Evolutionary conservation across 1,140 invertebrate genomes (phyloP), one percentile per base, ranked within the genome.

Genomic region (Cephus cinctus): DNA sequence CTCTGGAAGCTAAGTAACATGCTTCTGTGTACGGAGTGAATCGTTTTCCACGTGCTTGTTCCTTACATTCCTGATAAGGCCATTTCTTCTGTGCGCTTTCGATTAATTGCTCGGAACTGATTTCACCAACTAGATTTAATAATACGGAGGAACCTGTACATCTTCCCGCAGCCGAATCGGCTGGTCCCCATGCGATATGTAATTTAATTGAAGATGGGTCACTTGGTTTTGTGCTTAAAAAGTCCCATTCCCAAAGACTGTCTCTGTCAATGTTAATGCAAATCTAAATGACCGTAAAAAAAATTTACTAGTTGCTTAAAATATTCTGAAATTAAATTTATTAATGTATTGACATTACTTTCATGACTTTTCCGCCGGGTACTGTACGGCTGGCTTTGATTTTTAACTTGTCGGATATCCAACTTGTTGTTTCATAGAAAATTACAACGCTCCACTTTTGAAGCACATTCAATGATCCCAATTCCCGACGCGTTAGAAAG

Each of bases 361-460:
- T 73, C 3, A 63, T 57, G 40, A 75, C 36, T 61, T 63, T 62
- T 45, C 61, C 56, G 4, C 56, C 52, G 4, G 57, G 60, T 21
- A 55, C 43, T 18, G 47, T 56, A 57, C 56, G 67, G 40, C 54
- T 69, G 4, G 73, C 71, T 56, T 76, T 76, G 14, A 76, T 48
- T 57, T 73, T 74, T 21, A 75, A 40, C 1, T 38, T 49, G 45
- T 75, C 67, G 0, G 68, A 62, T 6, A 73, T 47, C 68, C 63
- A 72, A 22, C 48, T 64, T 2, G 59, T 64, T 5, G 52, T 45
- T 44, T 74, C 70, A 21, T 75, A 69, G 19, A 67, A 22, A 9
- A 59, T 40, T 43, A 65, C 69, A 22, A 76, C n/a, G 48, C 59
- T 72, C 74, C 74, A 76, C 19, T 73, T 70, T 38, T 73, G 61